Percentiles rank a stretch among this genome's conserved stretches.
phyloP scores from a whole-genome alignment of 2,888 invertebrate genomes.

The Eilema caniola region DNA sequence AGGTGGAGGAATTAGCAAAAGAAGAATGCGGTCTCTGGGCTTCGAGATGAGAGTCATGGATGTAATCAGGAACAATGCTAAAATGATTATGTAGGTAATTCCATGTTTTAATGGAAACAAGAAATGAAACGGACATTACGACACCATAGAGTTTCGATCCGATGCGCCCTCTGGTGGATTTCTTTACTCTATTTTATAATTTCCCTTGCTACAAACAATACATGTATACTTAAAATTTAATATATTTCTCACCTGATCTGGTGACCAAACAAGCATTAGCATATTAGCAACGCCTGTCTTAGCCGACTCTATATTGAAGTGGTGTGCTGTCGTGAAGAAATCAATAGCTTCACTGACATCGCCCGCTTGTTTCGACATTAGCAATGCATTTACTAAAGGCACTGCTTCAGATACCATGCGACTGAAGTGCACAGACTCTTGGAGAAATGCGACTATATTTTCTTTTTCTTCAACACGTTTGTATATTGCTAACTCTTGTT shows the following conservation, averaged over 20 bases:
- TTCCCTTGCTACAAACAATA: too few species aligned
- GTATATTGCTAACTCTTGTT: constrained; percentile 77
- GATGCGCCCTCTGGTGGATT: too few species aligned
- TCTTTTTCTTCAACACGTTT: constrained; percentile 88
- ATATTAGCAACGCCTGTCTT: constrained; percentile 91
- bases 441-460: constrained; percentile 90
- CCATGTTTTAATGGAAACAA: too few species aligned
- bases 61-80: too few species aligned
- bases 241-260: constrained; percentile 87
- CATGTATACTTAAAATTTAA: too few species aligned
- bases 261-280: constrained; percentile 92
- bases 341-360: constrained; percentile 96
- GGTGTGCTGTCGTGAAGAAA: constrained; percentile 93
- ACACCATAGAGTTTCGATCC: too few species aligned
- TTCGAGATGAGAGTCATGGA: too few species aligned
- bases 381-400: constrained; percentile 89
- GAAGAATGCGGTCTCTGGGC: too few species aligned
- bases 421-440: constrained; percentile 88
- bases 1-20: too few species aligned
- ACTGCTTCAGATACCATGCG: constrained; percentile 78
- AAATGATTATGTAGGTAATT: too few species aligned
- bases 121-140: too few species aligned
- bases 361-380: constrained; percentile 90
- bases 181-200: too few species aligned
- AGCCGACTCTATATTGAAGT: constrained; percentile 92